phyloP scores from a whole-genome alignment of 2,888 invertebrate genomes.

The Tineola bisselliella region DNA sequence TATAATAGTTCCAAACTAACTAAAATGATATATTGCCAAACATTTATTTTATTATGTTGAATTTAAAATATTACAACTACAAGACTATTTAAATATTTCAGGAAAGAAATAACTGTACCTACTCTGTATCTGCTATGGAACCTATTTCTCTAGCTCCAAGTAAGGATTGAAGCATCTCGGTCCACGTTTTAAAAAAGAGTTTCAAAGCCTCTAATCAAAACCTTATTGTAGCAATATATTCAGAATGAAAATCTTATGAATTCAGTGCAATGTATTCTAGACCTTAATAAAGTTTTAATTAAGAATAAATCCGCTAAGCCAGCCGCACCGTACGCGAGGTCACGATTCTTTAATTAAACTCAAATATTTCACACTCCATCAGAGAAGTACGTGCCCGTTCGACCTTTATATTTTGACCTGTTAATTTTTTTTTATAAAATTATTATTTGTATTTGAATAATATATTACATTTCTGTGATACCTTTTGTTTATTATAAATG shows the following conservation, averaged over 20 bases:
- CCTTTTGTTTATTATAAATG: too few species aligned
- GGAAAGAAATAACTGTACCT: too few species aligned
- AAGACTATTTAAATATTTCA: too few species aligned
- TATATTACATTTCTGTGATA: too few species aligned
- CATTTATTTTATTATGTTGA: too few species aligned
- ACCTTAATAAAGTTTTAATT: constrained; percentile 11
- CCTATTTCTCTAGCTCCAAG: too few species aligned
- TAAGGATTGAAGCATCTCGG: too few species aligned
- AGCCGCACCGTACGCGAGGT: neutral
- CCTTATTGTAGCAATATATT: neutral
- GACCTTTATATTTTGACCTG: neutral
- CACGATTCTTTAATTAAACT: constrained; percentile 16
- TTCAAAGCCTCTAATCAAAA: neutral
- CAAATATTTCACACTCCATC: constrained; percentile 17
- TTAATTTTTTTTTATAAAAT: neutral
- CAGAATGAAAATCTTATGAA: neutral
- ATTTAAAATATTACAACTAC: too few species aligned
- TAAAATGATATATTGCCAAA: too few species aligned
- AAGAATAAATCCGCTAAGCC: constrained; percentile 9
- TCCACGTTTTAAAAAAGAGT: too few species aligned
- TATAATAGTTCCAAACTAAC: too few species aligned
- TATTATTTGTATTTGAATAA: neutral
- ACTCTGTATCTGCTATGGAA: too few species aligned
- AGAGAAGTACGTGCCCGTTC: neutral
- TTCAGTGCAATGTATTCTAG: neutral